Evolutionary conservation across 2,888 invertebrate genomes (phyloP).

Genomic region (Platynereis dumerilii): DNA sequence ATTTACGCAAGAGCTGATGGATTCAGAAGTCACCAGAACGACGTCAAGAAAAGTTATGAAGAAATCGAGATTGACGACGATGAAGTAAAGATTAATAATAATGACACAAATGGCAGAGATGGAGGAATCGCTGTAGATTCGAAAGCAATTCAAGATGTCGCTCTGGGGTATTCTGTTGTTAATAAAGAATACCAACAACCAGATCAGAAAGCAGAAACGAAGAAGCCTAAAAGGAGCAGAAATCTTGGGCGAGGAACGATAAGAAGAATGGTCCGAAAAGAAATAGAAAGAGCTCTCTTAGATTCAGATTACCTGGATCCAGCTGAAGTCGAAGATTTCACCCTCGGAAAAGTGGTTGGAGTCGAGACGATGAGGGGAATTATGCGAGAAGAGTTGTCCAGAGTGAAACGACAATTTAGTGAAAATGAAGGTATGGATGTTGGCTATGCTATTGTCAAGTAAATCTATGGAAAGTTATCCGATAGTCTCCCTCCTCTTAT

Average conservation of each 20-base stretch:
- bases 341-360: conserved; percentile 25
- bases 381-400: conserved; percentile 32
- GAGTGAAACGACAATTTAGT: conserved; percentile 16
- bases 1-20: neutral
- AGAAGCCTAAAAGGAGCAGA: neutral
- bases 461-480: too few species aligned
- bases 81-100: neutral
- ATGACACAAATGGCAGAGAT: neutral
- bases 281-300: conserved; percentile 8
- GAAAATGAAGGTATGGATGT: neutral
- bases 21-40: neutral
- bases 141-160: neutral
- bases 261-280: conserved; percentile 16
- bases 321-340: neutral
- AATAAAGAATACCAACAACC: neutral
- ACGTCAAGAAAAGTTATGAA: neutral
- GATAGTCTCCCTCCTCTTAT: too few species aligned
- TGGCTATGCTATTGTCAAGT: too few species aligned
- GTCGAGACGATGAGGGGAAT: conserved; percentile 31
- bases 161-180: neutral
- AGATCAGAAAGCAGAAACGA: neutral
- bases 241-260: conserved; percentile 10
- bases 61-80: neutral
- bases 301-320: conserved; percentile 15
- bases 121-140: neutral